Evolutionary conservation across 35 echinoderm and acorn worm species (phyloP), one percentile per base, ranked within the genome.

Genomic region (Heliocidaris erythrogramma): DNA sequence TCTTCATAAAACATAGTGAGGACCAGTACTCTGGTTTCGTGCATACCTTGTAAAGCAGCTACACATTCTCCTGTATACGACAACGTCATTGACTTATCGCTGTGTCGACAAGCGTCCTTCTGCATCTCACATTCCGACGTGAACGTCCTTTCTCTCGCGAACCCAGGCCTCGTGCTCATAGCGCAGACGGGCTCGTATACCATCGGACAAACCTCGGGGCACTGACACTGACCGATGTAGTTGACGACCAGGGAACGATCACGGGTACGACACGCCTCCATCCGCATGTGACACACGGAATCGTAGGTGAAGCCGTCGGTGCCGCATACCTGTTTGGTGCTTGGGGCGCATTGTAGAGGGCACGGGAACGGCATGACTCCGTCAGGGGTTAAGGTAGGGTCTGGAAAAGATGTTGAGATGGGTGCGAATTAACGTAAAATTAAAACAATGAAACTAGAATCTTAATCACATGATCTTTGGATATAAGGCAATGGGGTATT

Each of bases 221-320:
- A 92, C 30, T 92, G 91, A 13, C 91, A 92, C 5, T 47, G 91
- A 5, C 91, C 91, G 5, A 16, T 30, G 91, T 92, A 59, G 91
- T 59, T 92, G 91, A 92, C 91, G 47, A 59, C 21, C 91, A 92
- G 91, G 47, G 91, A 48, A n/a, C 91, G 91, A 92, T 92, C 91
- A 9, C 91, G 91, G 13, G 91, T 52, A n/a, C 91, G 91, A 53
- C 91, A 92, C 13, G 47, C 91, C 27, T 92, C 91, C 91, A 52
- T 21, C 48, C 91, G 17, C 48, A 92, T 49, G 21, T 92, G 49
- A n/a, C 91, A 92, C 49, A 32, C 49, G 2, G 91, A 92, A 12
- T 92, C 91, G 91, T 92, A 92, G 47, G 91, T 92, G 49, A 27
- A 59, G 47, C 49, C 49, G 29, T 92, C 91, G 47, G 17, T 92